Evolutionary conservation across 1,140 invertebrate species (phyloP), one percentile per base, ranked within the genome.

Genomic region (Acromyrmex heyeri): DNA sequence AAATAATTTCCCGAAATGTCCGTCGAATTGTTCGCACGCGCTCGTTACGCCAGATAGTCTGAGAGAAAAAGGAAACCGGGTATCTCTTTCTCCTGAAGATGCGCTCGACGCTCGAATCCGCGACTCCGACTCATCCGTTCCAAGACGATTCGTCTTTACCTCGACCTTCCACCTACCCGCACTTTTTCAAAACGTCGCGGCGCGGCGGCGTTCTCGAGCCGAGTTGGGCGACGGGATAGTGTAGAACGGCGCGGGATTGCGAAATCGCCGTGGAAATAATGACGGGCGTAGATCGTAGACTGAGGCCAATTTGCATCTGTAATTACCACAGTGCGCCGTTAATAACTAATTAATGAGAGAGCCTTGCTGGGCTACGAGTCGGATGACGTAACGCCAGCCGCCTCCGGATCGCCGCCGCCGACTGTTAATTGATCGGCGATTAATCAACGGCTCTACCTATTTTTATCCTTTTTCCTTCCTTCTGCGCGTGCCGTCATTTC

Each of bases 291-390:
- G 87, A 67, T 81, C 86, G 79, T 61, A 34, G 59, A 62, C 57
- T 27, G 24, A 76, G 82, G 18, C 81, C 85, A 77, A 92, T 92
- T 92, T 92, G 91, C 92, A 92, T 92, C 87, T 87, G 86, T 91
- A 92, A 92, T 92, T 92, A 88, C 89, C 79, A 70, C 69, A n/a
- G 89, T 76, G 85, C 57, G 78, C 64, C 86, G 89, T 91, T 92
- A 93, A 93, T 92, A 92, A 92, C 38, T 92, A 93, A 93, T 93
- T 93, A 93, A 91, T 86, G 91, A 73, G 86, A 85, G 87, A 87
- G 87, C 85, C 73, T 86, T 65, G 67, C 65, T 55, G 21, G 21
- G 18, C 55, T 44, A 61, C 65, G 57, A 73, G 64, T 10, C 62
- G 70, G 55, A 34, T 89, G 89, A 87, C 88, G 90, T 77, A 91